These are phyloP conservation scores for Campopleginae sp. DNA, from an alignment of 2,888 invertebrate species.

Conservation along the genomic window DNA sequence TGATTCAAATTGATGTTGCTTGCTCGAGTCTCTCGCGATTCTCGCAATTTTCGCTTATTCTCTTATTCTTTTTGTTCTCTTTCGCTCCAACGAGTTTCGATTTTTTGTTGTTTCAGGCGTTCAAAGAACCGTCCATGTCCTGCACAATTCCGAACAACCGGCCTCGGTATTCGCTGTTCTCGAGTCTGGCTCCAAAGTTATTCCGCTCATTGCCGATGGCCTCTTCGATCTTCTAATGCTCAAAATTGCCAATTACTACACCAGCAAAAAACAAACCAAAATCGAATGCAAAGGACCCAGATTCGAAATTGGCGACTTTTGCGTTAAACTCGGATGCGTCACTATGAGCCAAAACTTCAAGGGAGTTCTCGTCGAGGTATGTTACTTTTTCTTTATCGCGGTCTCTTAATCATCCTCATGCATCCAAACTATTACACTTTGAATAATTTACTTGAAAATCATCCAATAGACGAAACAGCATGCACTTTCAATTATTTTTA, in stretches of 20 bases:
- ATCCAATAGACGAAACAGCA: background rate
- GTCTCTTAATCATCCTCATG: background rate
- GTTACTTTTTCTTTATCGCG: slow-evolving; percentile 67
- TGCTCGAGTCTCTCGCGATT: slow-evolving; percentile 32
- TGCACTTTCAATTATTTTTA: background rate
- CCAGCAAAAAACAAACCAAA: slow-evolving; percentile 94
- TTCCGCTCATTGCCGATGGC: slow-evolving; percentile 95
- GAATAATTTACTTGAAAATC: background rate
- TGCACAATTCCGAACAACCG: slow-evolving; percentile 98
- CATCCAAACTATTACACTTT: background rate
- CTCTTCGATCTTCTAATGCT: slow-evolving; percentile 96
- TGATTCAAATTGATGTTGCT: slow-evolving; percentile 60
- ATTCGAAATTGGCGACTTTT: slow-evolving; percentile 95
- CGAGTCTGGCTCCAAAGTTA: slow-evolving; percentile 93
- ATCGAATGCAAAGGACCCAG: slow-evolving; percentile 95
- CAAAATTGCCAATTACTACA: slow-evolving; percentile 94
- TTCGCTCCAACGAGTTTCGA: background rate
- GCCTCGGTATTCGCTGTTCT: slow-evolving; percentile 96
- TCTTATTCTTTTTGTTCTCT: slow-evolving; percentile 6
- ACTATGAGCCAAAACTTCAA: slow-evolving; percentile 97
- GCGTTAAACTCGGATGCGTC: slow-evolving; percentile 96
- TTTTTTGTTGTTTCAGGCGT: slow-evolving; percentile 85
- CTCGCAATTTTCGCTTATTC: slow-evolving; percentile 3
- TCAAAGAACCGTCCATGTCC: slow-evolving; percentile 94
- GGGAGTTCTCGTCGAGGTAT: slow-evolving; percentile 95